phyloP scores from a whole-genome alignment of 2,888 invertebrate genomes.

The Pterostichus niger region DNA sequence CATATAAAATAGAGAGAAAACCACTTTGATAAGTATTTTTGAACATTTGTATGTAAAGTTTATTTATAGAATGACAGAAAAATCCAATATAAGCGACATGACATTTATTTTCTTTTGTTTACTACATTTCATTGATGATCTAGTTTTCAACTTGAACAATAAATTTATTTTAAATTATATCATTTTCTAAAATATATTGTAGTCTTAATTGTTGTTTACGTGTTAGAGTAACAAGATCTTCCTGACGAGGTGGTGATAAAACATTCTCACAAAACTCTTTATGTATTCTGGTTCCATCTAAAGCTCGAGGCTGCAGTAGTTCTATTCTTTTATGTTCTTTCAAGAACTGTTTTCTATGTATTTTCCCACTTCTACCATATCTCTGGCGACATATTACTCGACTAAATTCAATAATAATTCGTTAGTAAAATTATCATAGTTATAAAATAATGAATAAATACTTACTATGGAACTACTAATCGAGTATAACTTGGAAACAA shows the following conservation, averaged over 20 bases:
- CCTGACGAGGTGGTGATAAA: constrained; percentile 74
- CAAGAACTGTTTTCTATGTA: constrained; percentile 81
- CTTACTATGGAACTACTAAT: constrained; percentile 83
- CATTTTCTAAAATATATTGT: constrained; percentile 71
- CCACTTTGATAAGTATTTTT: constrained; percentile 85
- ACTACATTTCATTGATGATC: constrained; percentile 6
- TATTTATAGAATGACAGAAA: constrained; percentile 38
- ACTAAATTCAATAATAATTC: constrained; percentile 75
- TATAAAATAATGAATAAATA: constrained; percentile 69
- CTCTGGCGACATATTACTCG: constrained; percentile 83
- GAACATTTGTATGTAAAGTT: constrained; percentile 79
- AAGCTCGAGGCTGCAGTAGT: constrained; percentile 81
- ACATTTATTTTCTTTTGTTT: constrained; percentile 51
- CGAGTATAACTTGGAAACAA: constrained; percentile 82
- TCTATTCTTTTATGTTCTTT: constrained; percentile 82
- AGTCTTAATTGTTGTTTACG: constrained; percentile 72
- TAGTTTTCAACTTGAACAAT: background rate
- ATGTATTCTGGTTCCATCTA: constrained; percentile 83
- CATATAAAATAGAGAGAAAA: constrained; percentile 83
- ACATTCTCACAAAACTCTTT: constrained; percentile 82
- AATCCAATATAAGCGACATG: constrained; percentile 12
- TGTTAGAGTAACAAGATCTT: constrained; percentile 73
- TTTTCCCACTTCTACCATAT: constrained; percentile 77
- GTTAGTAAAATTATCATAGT: constrained; percentile 9
- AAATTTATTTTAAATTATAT: constrained; percentile 1